phyloP scores from a whole-genome alignment of 2,797 vertebrate genomes.

The Centroberyx gerrardi region DNA sequence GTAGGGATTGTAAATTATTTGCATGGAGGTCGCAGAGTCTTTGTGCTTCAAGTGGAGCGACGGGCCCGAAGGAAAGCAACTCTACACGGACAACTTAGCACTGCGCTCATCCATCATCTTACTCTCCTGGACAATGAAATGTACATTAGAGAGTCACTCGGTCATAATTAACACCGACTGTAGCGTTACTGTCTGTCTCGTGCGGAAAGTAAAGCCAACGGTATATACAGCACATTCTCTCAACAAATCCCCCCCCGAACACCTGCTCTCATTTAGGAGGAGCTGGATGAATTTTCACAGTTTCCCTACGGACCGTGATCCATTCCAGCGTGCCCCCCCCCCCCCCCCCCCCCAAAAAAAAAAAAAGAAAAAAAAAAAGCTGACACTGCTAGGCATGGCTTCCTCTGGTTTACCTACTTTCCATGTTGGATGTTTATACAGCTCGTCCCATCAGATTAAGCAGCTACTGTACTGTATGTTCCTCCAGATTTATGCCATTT shows the following conservation, averaged over 20 bases:
- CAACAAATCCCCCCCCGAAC: slow-evolving; percentile 50
- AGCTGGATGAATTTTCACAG: slow-evolving; percentile 17
- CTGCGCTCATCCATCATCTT: slow-evolving; percentile 37
- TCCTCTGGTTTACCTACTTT: not conserved
- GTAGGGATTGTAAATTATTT: slow-evolving; percentile 23
- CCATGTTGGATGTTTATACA: not conserved
- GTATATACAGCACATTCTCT: slow-evolving; percentile 23
- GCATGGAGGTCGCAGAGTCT: not conserved
- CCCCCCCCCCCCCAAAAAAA: not conserved
- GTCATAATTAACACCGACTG: slow-evolving; percentile 36
- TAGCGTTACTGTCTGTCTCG: slow-evolving; percentile 23
- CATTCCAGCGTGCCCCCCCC: not conserved
- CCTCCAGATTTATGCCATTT: slow-evolving; percentile 6
- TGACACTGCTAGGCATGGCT: not conserved
- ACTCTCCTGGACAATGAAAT: slow-evolving; percentile 6
- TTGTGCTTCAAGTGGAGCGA: slow-evolving; percentile 5
- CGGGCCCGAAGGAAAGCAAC: not conserved
- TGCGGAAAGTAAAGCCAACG: slow-evolving; percentile 29
- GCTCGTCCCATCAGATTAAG: slow-evolving; percentile 34
- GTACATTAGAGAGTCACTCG: not conserved
- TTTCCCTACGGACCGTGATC: not conserved
- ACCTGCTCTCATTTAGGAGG: slow-evolving; percentile 29
- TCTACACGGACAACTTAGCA: not conserved
- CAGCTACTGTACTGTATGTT: not conserved
- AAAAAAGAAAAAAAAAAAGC: not conserved